Evolutionary conservation across 2,888 invertebrate genomes (phyloP), one percentile per base, ranked within the genome.

Genomic region (Sphecodes monilicornis): DNA sequence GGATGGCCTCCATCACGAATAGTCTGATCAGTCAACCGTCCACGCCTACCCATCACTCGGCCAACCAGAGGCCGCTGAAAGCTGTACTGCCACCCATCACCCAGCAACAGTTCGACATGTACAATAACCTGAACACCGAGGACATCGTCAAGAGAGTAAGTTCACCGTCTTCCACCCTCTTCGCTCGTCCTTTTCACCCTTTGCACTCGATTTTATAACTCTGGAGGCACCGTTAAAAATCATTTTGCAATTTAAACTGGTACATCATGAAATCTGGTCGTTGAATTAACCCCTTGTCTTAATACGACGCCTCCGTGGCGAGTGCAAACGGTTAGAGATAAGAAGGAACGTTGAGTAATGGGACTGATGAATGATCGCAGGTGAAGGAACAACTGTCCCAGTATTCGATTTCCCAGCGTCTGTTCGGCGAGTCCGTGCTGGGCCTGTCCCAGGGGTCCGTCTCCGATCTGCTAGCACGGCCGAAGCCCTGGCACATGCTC

Each of bases 401-500:
- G 95, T 99, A 98, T 95, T 98, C 98, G 88, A 98, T 99, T 93
- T 99, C 99, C 92, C 99, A 99, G 95, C 96, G 99, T 90, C 96
- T 99, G 73, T 99, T 99, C 94, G 99, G 99, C 13, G 99, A 99
- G 95, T 98, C 98, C 1, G 99, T 99, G n/a, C 96, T 99, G 82
- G 99, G 99, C 1, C 95, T 99, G 76, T 98, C 98, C 1, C 99
- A 99, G 95, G 99, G 99, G 57, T 99, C 99, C 6, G 99, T 99
- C 0, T 99, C 99, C 71, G 99, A 99, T 95, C 96, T 99, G 66
- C 96, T 99, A 87, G 99, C 99, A 39, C 95, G 99, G 76, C 99
- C 99, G 54, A 99, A 99, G 94, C 99, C 99, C 0, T 99, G 99
- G 99, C 98, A 99, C 94, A 99, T 99, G 99, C 96, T 99, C 74